Evolutionary conservation across 1,140 invertebrate species (phyloP).

Genomic region (Thaumatotibia leucotreta): DNA sequence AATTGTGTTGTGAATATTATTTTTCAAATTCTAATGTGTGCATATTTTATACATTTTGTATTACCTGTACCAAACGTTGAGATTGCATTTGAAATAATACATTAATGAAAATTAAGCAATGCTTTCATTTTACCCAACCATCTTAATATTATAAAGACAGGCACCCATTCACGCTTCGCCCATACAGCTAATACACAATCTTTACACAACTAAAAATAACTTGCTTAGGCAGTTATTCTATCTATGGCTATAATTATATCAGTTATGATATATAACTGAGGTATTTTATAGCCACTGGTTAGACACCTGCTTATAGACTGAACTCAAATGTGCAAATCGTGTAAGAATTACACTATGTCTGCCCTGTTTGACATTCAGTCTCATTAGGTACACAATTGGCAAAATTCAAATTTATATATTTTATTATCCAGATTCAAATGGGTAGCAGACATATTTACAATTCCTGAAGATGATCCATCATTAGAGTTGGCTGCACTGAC

Average conservation of each 20-base stretch:
- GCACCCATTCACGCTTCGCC: constrained; percentile 16
- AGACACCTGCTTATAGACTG: neutral
- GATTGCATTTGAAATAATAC: constrained; percentile 73
- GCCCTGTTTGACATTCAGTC: constrained; percentile 35
- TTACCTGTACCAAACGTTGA: constrained; percentile 69
- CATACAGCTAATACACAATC: neutral
- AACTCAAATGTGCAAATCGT: neutral
- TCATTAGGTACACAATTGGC: constrained; percentile 32
- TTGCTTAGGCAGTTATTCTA: too few species aligned
- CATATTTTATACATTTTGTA: constrained; percentile 73
- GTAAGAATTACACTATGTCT: constrained; percentile 6
- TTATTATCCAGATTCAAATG: constrained; percentile 58
- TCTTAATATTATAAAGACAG: constrained; percentile 2
- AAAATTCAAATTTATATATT: constrained; percentile 18
- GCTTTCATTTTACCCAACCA: constrained; percentile 46
- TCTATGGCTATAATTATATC: too few species aligned
- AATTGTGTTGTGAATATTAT: constrained; percentile 46
- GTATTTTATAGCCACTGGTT: too few species aligned
- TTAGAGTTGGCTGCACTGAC: neutral
- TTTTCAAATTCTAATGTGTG: constrained; percentile 40
- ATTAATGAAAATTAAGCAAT: constrained; percentile 46
- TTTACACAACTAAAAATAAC: neutral
- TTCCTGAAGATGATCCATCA: constrained; percentile 31
- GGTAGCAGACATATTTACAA: constrained; percentile 50
- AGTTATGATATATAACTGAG: too few species aligned